Evolutionary conservation across 2,113 vertebrate species (phyloP).

Genomic region (Pontoporia blainvillei): DNA sequence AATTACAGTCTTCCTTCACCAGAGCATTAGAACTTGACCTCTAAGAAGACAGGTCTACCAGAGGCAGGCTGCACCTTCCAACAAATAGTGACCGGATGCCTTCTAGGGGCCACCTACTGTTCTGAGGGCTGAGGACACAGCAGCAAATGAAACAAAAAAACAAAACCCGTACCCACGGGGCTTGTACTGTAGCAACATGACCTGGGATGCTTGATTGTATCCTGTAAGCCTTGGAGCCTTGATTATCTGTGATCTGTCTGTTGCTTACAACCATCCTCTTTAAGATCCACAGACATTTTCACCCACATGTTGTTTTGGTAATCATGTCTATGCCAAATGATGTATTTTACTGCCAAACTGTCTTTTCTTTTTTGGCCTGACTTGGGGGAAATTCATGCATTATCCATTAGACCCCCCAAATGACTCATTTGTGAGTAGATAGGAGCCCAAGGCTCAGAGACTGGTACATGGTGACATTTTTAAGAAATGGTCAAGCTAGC

Average conservation of each 20-base stretch:
- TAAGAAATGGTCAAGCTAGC: neutral
- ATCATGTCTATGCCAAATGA: neutral
- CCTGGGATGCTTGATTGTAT: neutral
- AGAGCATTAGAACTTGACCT: neutral
- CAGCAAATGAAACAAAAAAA: neutral
- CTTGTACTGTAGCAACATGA: accelerated
- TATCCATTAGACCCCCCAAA: neutral
- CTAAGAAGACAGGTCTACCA: neutral
- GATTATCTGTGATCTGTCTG: neutral
- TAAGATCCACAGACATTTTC: neutral
- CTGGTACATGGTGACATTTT: neutral
- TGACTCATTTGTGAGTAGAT: neutral
- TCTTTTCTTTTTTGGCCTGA: neutral
- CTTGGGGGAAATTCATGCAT: neutral
- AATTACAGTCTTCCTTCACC: neutral
- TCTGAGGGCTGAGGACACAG: neutral
- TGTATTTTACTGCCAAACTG: neutral
- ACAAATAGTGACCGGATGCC: neutral
- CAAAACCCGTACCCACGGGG: neutral
- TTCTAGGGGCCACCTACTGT: neutral
- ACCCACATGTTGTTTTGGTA: neutral
- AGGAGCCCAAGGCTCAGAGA: neutral
- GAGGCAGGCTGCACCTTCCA: neutral
- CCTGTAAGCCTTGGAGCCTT: accelerated
- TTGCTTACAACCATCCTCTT: neutral